These are phyloP conservation scores for Melanaphis sacchari DNA, from an alignment of 1,140 invertebrate genomes.

Conservation along the genomic window DNA sequence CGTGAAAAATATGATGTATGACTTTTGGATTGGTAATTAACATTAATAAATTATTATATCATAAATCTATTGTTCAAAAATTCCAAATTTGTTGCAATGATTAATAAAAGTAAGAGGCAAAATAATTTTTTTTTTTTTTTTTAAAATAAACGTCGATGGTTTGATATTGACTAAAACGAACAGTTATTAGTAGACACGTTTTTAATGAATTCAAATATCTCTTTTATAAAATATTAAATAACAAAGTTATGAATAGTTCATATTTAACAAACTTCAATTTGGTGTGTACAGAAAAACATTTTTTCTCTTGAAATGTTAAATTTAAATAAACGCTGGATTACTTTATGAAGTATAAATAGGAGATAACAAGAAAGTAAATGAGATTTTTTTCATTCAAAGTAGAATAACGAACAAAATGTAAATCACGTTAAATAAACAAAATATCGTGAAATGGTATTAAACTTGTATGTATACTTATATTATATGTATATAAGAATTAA, in stretches of 20 bases:
- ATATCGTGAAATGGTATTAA: neutral
- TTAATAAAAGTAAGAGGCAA: neutral
- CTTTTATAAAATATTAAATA: neutral
- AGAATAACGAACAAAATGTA: neutral
- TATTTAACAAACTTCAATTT: neutral
- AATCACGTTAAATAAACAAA: constrained; percentile 15
- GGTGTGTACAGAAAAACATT: neutral
- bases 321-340: constrained; percentile 1
- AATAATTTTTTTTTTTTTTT: neutral
- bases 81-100: neutral
- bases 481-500: neutral
- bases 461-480: neutral
- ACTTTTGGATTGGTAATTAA: neutral
- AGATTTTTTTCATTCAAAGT: constrained; percentile 9
- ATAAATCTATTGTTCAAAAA: neutral
- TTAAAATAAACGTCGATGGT: neutral
- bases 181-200: neutral
- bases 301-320: neutral
- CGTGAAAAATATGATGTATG: neutral
- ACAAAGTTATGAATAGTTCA: neutral
- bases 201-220: neutral
- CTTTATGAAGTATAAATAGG: constrained; percentile 4
- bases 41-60: constrained; percentile 14
- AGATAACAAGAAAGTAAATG: neutral
- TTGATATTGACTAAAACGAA: neutral